These are phyloP conservation scores for Teleogryllus oceanicus DNA, from an alignment of 2,888 invertebrate genomes.

Conservation along the genomic window DNA sequence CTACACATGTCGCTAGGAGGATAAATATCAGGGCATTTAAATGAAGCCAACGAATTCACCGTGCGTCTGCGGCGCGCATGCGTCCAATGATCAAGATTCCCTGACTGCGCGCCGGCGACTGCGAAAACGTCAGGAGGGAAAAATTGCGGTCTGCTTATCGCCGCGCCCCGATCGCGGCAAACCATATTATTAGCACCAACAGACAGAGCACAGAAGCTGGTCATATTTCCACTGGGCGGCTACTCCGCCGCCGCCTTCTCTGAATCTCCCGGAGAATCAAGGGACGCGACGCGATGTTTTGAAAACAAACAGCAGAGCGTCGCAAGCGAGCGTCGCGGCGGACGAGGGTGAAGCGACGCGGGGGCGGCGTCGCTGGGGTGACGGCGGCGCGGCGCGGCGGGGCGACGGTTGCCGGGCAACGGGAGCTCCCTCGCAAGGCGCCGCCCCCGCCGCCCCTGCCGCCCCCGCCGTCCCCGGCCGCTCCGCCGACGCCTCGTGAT, in stretches of 20 bases:
- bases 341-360: neutral
- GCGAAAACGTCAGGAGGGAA: neutral
- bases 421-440: neutral
- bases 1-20: too few relatives aligned
- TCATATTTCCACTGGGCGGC: neutral
- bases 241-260: neutral
- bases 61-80: neutral
- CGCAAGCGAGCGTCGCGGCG: neutral
- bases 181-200: neutral
- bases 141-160: neutral
- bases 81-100: neutral
- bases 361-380: slow-evolving; percentile 3
- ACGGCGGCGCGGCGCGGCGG: neutral
- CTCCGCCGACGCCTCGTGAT: neutral
- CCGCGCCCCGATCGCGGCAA: neutral
- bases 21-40: too few relatives aligned
- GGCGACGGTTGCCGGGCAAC: neutral
- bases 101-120: neutral
- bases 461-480: neutral
- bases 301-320: slow-evolving; percentile 5
- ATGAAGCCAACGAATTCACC: too few relatives aligned
- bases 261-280: neutral
- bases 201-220: neutral
- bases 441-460: neutral
- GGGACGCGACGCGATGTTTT: neutral